Evolutionary conservation across 2,113 vertebrate genomes (phyloP).

Genomic region (Thamnophis sirtalis): DNA sequence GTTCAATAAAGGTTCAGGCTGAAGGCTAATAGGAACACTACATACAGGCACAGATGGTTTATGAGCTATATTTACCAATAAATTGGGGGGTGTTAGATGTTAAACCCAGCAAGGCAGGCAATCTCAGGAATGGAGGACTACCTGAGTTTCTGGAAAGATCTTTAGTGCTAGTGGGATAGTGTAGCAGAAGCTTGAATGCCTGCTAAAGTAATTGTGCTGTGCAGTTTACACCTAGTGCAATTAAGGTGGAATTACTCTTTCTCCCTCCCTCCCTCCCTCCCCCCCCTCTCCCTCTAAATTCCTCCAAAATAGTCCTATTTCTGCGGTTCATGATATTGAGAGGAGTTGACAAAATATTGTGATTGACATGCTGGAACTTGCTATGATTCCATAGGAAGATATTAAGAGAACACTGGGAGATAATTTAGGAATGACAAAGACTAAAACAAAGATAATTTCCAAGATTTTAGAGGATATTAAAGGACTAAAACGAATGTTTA

Average conservation of each 20-base stretch:
- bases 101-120: not conserved
- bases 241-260: not conserved
- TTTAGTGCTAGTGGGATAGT: not conserved
- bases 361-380: not conserved
- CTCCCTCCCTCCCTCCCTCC: not conserved
- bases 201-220: not conserved
- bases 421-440: not conserved
- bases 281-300: not conserved
- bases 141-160: not conserved
- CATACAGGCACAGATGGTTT: constrained; percentile 28
- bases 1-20: constrained; percentile 24
- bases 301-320: not conserved
- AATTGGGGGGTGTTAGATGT: constrained; percentile 20
- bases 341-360: not conserved
- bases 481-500: not conserved
- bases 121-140: not conserved
- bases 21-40: constrained; percentile 4
- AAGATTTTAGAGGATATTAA: not conserved
- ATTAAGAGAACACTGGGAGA: not conserved
- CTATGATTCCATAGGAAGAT: not conserved
- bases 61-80: constrained; percentile 30
- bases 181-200: not conserved
- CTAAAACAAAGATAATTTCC: not conserved
- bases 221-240: not conserved
- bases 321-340: not conserved